Percentiles rank a stretch among this genome's conserved stretches.
Evolutionary conservation across 2,888 invertebrate species (phyloP).

Genomic region (Blomia tropicalis): DNA sequence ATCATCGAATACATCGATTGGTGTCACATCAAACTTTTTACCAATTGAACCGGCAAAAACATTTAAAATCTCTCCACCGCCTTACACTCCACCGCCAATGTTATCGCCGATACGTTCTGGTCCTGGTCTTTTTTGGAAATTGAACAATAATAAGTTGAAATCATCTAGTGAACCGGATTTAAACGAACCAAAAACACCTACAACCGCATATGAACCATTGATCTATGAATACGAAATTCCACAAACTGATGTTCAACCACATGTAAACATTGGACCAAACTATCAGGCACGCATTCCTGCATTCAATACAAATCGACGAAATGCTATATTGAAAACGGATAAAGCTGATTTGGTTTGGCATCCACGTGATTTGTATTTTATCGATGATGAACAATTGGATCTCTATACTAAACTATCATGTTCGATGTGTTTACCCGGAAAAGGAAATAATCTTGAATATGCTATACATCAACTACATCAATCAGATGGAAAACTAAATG

Average conservation of each 20-base stretch:
- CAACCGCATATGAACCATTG: conserved; percentile 21
- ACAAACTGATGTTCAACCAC: conserved; percentile 32
- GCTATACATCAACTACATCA: conserved; percentile 75
- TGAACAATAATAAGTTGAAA: conserved; percentile 31
- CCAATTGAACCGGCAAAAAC: neutral
- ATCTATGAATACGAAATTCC: conserved; percentile 17
- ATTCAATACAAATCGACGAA: conserved; percentile 29
- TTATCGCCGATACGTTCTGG: conserved; percentile 78
- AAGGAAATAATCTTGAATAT: conserved; percentile 80
- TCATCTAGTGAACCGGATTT: conserved; percentile 26
- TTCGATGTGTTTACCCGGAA: conserved; percentile 81
- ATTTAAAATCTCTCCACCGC: conserved; percentile 34
- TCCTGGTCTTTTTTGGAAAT: conserved; percentile 56
- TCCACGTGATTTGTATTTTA: conserved; percentile 15
- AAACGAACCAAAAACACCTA: conserved; percentile 16
- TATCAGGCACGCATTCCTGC: conserved; percentile 67
- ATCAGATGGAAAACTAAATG: conserved; percentile 69
- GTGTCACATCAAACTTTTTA: neutral
- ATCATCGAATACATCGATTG: conserved; percentile 22
- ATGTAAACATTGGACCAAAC: conserved; percentile 69
- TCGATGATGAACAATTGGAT: conserved; percentile 41
- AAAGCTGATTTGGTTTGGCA: conserved; percentile 30
- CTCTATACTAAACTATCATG: conserved; percentile 88
- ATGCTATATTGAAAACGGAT: conserved; percentile 44
- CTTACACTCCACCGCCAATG: conserved; percentile 84